Evolutionary conservation across 2,888 invertebrate genomes (phyloP).

Genomic region (Drosophila engyochracea): DNA sequence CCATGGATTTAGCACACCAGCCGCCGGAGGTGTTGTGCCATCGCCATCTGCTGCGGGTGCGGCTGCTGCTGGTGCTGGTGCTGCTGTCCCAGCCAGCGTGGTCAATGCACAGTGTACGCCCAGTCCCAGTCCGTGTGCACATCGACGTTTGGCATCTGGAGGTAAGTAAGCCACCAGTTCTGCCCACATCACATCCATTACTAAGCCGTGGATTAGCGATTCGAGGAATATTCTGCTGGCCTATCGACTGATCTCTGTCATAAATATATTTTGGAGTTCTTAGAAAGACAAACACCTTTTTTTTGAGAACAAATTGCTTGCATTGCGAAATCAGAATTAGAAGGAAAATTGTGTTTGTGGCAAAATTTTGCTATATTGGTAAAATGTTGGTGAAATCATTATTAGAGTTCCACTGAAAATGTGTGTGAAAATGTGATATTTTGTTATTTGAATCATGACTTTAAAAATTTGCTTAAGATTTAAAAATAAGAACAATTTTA

Average conservation of each 20-base stretch:
- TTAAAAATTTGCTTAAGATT: neutral
- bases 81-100: slow-evolving; percentile 39
- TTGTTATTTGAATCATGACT: neutral
- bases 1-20: slow-evolving; percentile 64
- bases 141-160: slow-evolving; percentile 88
- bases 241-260: neutral
- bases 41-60: slow-evolving; percentile 36
- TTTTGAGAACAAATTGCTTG: neutral
- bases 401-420: neutral
- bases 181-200: neutral
- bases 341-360: neutral
- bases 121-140: slow-evolving; percentile 86
- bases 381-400: too few relatives aligned
- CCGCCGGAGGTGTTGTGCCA: slow-evolving; percentile 40
- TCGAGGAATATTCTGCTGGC: neutral
- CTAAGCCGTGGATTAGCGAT: slow-evolving; percentile 24
- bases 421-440: neutral
- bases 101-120: slow-evolving; percentile 69
- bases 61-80: slow-evolving; percentile 42
- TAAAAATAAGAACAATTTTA: too few relatives aligned
- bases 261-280: neutral
- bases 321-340: neutral
- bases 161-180: slow-evolving; percentile 67
- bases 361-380: too few relatives aligned
- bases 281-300: neutral